Conservation (phyloP, 2,113 vertebrate genomes). For the Panthera leo region DNA sequence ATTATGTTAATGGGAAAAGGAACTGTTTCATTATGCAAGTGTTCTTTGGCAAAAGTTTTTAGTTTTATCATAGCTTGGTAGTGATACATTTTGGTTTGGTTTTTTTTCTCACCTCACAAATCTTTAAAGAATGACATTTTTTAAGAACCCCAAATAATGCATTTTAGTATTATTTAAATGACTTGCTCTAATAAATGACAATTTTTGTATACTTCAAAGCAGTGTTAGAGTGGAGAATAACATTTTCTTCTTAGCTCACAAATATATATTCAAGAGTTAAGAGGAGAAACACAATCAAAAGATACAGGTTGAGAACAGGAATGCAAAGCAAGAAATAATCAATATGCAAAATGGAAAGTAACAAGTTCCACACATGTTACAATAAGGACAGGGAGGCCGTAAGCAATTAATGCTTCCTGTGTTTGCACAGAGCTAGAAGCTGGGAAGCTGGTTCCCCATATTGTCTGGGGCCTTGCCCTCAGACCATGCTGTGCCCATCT, state of each 20-base stretch:
- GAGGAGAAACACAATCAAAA: not conserved
- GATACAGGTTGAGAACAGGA: not conserved
- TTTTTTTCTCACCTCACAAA: not conserved
- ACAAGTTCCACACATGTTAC: not conserved
- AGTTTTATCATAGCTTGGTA: not conserved
- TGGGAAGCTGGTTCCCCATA: not conserved
- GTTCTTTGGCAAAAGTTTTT: conserved; percentile 4
- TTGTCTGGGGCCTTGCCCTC: not conserved
- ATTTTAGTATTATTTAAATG: not conserved
- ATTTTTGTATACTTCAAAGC: not conserved
- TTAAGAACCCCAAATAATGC: not conserved
- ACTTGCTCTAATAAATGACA: not conserved
- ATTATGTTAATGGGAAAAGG: not conserved
- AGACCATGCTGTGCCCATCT: not conserved
- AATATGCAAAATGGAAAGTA: not conserved
- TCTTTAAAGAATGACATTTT: not conserved
- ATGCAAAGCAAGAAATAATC: conserved; percentile 24
- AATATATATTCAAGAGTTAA: not conserved
- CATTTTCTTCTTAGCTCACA: not conserved
- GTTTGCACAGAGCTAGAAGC: not conserved
- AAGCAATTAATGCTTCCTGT: not conserved
- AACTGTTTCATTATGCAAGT: not conserved
- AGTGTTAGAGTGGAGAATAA: not conserved
- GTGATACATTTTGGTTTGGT: not conserved
- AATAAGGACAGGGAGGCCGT: not conserved